phyloP scores from a whole-genome alignment of 35 echinoderm and acorn worm genomes.

The Anneissia japonica region DNA sequence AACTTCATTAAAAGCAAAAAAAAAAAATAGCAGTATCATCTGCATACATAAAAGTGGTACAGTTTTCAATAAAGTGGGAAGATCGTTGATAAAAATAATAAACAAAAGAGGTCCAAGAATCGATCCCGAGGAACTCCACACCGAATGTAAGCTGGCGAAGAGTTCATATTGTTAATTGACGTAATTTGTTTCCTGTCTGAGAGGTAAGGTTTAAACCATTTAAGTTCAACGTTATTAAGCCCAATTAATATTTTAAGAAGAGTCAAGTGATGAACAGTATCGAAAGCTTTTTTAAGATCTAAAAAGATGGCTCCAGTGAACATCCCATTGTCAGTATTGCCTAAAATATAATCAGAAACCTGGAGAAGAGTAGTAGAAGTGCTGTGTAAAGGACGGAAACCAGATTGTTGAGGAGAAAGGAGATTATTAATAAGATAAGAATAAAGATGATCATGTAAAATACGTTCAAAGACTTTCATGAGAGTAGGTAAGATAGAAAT shows the following conservation, averaged over 20 bases:
- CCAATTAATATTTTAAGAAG: constrained; percentile 3
- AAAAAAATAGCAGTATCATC: constrained; percentile 33
- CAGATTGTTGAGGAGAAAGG: background rate
- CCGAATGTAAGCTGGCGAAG: background rate
- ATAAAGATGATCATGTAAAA: constrained; percentile 25
- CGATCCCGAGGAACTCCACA: constrained; percentile 23
- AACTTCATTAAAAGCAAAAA: constrained; percentile 6
- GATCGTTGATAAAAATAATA: constrained; percentile 18
- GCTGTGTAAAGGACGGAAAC: constrained; percentile 8
- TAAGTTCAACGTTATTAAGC: background rate
- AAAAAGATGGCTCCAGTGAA: constrained; percentile 20
- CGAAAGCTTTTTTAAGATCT: constrained; percentile 16
- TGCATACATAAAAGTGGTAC: constrained; percentile 13
- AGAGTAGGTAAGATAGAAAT: constrained; percentile 8
- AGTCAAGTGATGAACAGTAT: constrained; percentile 7
- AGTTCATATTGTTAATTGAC: constrained; percentile 1
- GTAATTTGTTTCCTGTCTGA: constrained; percentile 5
- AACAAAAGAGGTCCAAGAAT: constrained; percentile 16
- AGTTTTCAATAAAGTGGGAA: background rate
- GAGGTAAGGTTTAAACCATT: constrained; percentile 19
- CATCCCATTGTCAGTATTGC: background rate
- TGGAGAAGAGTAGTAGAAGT: constrained; percentile 12
- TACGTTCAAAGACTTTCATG: constrained; percentile 15
- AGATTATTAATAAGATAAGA: constrained; percentile 1
- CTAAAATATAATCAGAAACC: background rate